Conservation (phyloP, 2,888 invertebrate genomes). For the Horisme vitalbata region DNA sequence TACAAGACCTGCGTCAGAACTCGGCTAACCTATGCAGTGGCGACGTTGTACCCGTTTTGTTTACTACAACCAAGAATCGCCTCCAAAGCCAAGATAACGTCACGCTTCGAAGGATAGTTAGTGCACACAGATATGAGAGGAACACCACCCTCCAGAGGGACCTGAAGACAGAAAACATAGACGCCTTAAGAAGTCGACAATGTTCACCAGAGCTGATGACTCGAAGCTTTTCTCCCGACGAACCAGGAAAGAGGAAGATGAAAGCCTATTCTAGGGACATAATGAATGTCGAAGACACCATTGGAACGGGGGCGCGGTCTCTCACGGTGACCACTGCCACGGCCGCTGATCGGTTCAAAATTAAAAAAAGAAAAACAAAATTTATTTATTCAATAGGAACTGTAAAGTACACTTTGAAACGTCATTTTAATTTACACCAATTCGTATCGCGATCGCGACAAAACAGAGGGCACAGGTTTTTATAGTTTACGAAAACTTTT, state of each 20-base stretch:
- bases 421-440: no score
- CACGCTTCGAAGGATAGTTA: background rate
- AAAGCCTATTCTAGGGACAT: background rate
- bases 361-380: no score
- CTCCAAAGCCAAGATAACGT: constrained; percentile 3
- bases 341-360: background rate
- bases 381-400: no score
- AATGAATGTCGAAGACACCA: background rate
- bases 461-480: no score
- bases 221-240: background rate
- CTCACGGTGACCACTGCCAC: no score
- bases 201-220: background rate
- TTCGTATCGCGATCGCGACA: no score
- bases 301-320: background rate
- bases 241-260: background rate
- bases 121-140: background rate
- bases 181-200: background rate
- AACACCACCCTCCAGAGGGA: background rate
- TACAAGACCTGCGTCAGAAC: constrained; percentile 5
- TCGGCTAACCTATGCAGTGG: constrained; percentile 3
- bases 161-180: background rate
- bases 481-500: no score
- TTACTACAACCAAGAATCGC: background rate
- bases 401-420: no score
- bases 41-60: background rate